Base-by-base conservation (phyloP, 2,888 invertebrate genomes). In the Macrophya annulata region DNA sequence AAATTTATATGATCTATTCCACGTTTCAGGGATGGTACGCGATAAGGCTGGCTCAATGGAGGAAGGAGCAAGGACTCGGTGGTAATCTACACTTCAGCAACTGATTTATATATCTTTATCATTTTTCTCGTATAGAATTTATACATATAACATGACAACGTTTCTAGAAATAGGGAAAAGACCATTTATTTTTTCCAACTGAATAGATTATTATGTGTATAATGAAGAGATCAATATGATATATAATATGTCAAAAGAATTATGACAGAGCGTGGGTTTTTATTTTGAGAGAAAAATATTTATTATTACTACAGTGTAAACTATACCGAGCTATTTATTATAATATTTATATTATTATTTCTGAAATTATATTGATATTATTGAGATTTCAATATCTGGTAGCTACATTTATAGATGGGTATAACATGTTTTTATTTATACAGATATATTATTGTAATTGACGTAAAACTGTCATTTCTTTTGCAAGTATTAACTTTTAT, bases 11-110 rank as follows among this genome's bases (percentile, higher is more conserved):
- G 0, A 31, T 77, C 8, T 51, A 31, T 51, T 15, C 5, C 17
- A 21, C 17, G n/a, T 90, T 90, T 2, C 87, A 94, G 93, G 91
- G 90, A 84, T 94, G 94, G 93, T 94, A 93, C 87, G 90, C 90
- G 15, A 90, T 93, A 55, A 90, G 93, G 85, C 87, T 94, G 88
- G 92, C 93, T 10, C 91, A 92, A 48, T 93, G 93, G 92, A 91
- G 93, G 87, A 92, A 93, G 88, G 93, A 93, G 86, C 93, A 94
- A 87, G 94, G 93, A 17, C 90, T 94, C 65, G 91, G 91, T 10
- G 91, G 91, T 84, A 90, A 89, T 85, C 87, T 92, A 51, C 89
- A 90, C 76, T 85, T 76, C 74, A 85, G 77, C 65, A 85, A 85
- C 77, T 85, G 76, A 85, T 79, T 12, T 62, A 31, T 31, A 31